Evolutionary conservation across 2,113 vertebrate species (phyloP), one percentile per base, ranked within the genome.

Genomic region (Gracilinanus agilis): DNA sequence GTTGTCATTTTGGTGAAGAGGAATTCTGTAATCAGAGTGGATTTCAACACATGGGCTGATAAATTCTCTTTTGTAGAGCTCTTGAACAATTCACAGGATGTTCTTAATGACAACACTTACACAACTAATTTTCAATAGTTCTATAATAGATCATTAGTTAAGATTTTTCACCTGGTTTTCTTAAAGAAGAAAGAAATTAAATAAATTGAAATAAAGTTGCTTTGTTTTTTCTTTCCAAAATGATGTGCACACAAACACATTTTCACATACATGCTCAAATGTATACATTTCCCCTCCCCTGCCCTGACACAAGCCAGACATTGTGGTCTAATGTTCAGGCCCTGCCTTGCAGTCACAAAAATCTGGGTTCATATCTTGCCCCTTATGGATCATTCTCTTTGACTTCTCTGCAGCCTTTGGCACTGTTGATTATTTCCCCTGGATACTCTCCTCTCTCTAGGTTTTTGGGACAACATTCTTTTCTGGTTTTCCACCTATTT

Each of bases 21-120:
- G 9, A 88, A 91, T 94, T 95, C 83, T 91, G 83, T 93, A 94
- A 95, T 90, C 95, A 97, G 55, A 34, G 88, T 92, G 61, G 9
- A 75, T 93, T 75, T 83, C 44, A 91, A 89, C 29, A 95, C 53
- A 53, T 24, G 83, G 90, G 55, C 58, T 0, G 1, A 91, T 16
- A 25, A 9, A 89, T 93, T 94, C 94, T 90, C 53, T 53, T 95
- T 90, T 95, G 54, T 55, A 95, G 61, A 90, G 90, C 40, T 92
- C 89, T 91, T 93, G 53, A 94, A 44, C 54, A 91, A 93, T 53
- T 56, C 61, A 91, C 83, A 97, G 92, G 90, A 93, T 95, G 55
- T 91, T 88, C 75, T 96, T 89, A 95, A 97, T 12, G 55, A 88
- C 29, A 56, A 91, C 88, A 29, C 92, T 96, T 44, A 96, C 55